Percentiles rank a stretch among this genome's conserved stretches.
phyloP scores from a whole-genome alignment of 2,888 invertebrate genomes.

The Lingula anatina region DNA sequence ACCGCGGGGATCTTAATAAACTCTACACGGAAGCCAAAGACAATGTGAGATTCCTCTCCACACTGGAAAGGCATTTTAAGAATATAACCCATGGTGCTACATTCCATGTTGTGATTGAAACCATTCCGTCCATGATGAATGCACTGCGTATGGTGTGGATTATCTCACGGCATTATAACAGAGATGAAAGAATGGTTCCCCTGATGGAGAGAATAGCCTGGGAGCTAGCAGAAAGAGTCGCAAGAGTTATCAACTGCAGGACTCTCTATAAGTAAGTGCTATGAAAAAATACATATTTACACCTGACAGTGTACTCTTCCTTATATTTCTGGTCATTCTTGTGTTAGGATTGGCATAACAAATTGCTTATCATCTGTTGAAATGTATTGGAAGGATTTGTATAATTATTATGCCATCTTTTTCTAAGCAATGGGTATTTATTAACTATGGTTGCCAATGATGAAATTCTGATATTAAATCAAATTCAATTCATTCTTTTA shows the following conservation, averaged over 20 bases:
- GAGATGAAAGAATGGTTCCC: slow-evolving; percentile 80
- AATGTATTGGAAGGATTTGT: too few relatives aligned
- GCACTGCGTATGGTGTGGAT: slow-evolving; percentile 88
- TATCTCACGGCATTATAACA: slow-evolving; percentile 77
- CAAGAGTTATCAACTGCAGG: slow-evolving; percentile 65
- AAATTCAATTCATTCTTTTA: background rate
- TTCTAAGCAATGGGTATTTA: too few relatives aligned
- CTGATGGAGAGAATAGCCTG: slow-evolving; percentile 77
- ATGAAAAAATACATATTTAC: too few relatives aligned
- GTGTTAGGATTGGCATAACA: too few relatives aligned
- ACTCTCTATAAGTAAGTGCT: slow-evolving; percentile 74
- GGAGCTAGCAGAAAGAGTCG: slow-evolving; percentile 74
- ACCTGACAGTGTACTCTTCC: background rate
- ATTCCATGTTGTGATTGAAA: slow-evolving; percentile 67
- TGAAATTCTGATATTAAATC: background rate
- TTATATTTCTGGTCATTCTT: background rate
- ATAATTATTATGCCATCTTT: too few relatives aligned
- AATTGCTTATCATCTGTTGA: too few relatives aligned
- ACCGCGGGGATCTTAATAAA: slow-evolving; percentile 62
- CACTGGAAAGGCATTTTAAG: slow-evolving; percentile 71
- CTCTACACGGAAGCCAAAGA: slow-evolving; percentile 70
- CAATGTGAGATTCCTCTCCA: slow-evolving; percentile 70
- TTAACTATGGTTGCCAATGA: too few relatives aligned
- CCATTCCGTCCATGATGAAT: slow-evolving; percentile 74
- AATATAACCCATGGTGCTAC: slow-evolving; percentile 67